Evolutionary conservation across 2,888 invertebrate species (phyloP).

Genomic region (Megaustenia siamemsis): DNA sequence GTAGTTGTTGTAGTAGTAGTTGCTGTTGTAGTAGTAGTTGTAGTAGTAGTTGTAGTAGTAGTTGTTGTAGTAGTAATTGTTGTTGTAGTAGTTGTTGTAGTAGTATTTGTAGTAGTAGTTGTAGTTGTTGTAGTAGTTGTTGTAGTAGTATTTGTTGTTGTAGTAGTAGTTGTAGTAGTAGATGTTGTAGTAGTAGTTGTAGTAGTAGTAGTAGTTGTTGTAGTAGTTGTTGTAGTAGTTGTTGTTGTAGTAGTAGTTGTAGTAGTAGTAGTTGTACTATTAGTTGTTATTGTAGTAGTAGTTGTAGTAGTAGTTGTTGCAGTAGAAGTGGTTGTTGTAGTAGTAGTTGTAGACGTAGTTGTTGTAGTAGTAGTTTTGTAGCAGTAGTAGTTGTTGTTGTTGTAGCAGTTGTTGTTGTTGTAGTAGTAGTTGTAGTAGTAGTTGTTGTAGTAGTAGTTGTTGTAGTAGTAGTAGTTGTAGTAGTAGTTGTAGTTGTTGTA

Average conservation of each 20-base stretch:
- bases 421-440: conserved; percentile 23
- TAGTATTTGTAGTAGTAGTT: no score
- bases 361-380: not conserved
- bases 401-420: conserved; percentile 5
- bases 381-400: not conserved
- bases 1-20: not conserved
- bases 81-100: no score
- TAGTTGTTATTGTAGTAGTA: conserved; percentile 24
- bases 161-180: no score
- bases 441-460: conserved; percentile 30
- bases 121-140: no score
- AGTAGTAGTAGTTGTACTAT: conserved; percentile 19
- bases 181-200: no score
- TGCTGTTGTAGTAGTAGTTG: no score
- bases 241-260: conserved; percentile 36
- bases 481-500: conserved; percentile 15
- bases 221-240: conserved; percentile 40
- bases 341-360: not conserved
- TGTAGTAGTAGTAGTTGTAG: conserved; percentile 28
- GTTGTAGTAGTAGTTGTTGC: conserved; percentile 39
- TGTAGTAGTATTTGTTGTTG: no score
- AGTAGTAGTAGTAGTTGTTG: no score
- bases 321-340: conserved; percentile 32
- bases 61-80: no score
- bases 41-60: not conserved